These are phyloP conservation scores for Catostylus mosaicus DNA, from an alignment of 30 jellyfish, hydroid and myxozoan genomes.

Conservation along the genomic window DNA sequence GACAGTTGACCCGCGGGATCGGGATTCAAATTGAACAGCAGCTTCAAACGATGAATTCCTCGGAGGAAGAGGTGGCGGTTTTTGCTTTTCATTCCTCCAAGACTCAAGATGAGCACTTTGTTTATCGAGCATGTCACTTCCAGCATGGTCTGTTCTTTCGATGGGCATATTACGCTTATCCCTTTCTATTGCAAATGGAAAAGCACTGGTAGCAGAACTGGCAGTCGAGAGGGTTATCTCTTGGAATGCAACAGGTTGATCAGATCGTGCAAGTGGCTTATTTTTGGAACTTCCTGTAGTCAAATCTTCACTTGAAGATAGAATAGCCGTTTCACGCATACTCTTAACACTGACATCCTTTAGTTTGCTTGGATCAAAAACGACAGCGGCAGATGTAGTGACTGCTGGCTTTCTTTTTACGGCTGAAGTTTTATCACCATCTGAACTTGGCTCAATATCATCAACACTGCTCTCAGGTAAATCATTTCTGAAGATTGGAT, in stretches of 20 bases:
- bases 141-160: constrained; percentile 10
- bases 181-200: neutral
- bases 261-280: constrained; percentile 65
- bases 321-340: constrained; percentile 68
- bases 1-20: neutral
- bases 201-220: neutral
- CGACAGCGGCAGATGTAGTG: constrained; percentile 17
- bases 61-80: constrained; percentile 52
- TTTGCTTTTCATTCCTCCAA: constrained; percentile 1
- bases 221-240: constrained; percentile 33
- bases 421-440: neutral
- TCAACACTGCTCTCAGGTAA: constrained; percentile 39
- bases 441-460: constrained; percentile 4
- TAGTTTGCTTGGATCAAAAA: constrained; percentile 32
- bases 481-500: constrained; percentile 25
- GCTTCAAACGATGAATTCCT: constrained; percentile 16
- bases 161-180: neutral
- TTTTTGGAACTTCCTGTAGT: constrained; percentile 33
- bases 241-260: constrained; percentile 32
- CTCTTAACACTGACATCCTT: constrained; percentile 15
- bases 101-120: neutral
- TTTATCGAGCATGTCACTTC: neutral
- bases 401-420: neutral
- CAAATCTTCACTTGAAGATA: constrained; percentile 66
- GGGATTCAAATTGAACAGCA: neutral